Evolutionary conservation across 2,113 vertebrate genomes (phyloP).

Genomic region (Pollachius pollachius): DNA sequence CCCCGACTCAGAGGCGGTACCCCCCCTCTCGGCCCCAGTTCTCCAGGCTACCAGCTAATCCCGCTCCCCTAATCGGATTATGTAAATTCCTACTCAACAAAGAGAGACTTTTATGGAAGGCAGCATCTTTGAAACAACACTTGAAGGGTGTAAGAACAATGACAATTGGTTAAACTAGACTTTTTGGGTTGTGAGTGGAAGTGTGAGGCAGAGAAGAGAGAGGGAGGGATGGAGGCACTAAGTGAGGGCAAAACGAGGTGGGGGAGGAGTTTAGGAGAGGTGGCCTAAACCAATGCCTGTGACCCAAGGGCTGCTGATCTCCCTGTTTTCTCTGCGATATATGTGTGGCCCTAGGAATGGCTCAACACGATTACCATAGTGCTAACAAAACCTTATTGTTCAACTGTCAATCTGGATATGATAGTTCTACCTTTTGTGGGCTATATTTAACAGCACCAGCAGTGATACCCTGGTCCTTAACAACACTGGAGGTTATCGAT

Average conservation of each 20-base stretch:
- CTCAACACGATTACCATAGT: slow-evolving; percentile 76
- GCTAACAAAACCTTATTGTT: slow-evolving; percentile 75
- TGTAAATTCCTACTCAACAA: slow-evolving; percentile 96
- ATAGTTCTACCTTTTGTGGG: slow-evolving; percentile 66
- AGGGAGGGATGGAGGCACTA: slow-evolving; percentile 15
- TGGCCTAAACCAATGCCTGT: slow-evolving; percentile 25
- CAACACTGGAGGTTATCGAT: slow-evolving; percentile 42
- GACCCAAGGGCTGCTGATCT: slow-evolving; percentile 42
- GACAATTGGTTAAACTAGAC: slow-evolving; percentile 77
- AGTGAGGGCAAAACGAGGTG: not conserved
- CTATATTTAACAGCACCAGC: slow-evolving; percentile 37
- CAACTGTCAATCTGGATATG: slow-evolving; percentile 71
- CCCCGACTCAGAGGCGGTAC: slow-evolving; percentile 84
- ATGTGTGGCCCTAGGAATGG: slow-evolving; percentile 68
- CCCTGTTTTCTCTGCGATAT: slow-evolving; percentile 65
- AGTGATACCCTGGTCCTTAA: slow-evolving; percentile 36
- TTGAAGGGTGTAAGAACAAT: slow-evolving; percentile 75
- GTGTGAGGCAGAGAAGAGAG: slow-evolving; percentile 38
- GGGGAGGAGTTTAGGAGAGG: slow-evolving; percentile 42
- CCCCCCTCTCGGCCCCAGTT: slow-evolving; percentile 70
- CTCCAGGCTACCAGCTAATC: slow-evolving; percentile 88
- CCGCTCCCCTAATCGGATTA: slow-evolving; percentile 91
- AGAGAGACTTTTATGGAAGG: slow-evolving; percentile 76
- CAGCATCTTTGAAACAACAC: slow-evolving; percentile 80
- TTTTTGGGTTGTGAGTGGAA: slow-evolving; percentile 52